phyloP scores from a whole-genome alignment of 2,113 vertebrate genomes.

The Saccopteryx leptura region DNA sequence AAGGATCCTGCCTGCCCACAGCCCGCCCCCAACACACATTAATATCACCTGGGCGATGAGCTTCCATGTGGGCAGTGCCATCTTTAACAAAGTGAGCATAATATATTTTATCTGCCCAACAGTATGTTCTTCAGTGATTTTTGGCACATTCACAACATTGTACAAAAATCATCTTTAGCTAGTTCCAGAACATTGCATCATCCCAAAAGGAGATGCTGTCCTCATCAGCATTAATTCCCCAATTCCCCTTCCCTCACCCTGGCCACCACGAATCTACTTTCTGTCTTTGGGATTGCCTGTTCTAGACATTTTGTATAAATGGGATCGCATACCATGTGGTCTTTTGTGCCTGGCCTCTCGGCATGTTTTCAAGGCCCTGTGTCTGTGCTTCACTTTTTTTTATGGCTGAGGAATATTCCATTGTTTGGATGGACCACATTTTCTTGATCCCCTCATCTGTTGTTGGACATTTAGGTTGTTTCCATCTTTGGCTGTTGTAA shows the following conservation, averaged over 20 bases:
- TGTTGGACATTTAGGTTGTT: neutral
- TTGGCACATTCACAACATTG: neutral
- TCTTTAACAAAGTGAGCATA: no score
- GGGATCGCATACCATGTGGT: rapidly evolving
- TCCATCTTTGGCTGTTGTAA: neutral
- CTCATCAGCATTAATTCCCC: neutral
- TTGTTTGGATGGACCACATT: neutral
- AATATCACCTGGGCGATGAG: no score
- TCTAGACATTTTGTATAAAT: neutral
- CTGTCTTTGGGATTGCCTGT: neutral
- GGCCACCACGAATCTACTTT: neutral
- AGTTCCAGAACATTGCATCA: neutral
- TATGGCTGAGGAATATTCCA: neutral
- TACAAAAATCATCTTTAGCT: rapidly evolving
- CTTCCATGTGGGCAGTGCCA: no score
- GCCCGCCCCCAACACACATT: no score
- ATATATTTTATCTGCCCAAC: no score
- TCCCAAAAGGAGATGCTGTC: neutral
- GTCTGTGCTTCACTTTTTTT: neutral
- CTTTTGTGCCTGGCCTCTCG: neutral
- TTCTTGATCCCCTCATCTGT: neutral
- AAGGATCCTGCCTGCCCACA: no score
- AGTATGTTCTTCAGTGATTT: neutral
- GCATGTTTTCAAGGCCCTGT: neutral
- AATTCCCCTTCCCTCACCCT: neutral